Evolutionary conservation across 64 coral and sea anemone genomes (phyloP), one percentile per base, ranked within the genome.

Genomic region (Actinia equina): DNA sequence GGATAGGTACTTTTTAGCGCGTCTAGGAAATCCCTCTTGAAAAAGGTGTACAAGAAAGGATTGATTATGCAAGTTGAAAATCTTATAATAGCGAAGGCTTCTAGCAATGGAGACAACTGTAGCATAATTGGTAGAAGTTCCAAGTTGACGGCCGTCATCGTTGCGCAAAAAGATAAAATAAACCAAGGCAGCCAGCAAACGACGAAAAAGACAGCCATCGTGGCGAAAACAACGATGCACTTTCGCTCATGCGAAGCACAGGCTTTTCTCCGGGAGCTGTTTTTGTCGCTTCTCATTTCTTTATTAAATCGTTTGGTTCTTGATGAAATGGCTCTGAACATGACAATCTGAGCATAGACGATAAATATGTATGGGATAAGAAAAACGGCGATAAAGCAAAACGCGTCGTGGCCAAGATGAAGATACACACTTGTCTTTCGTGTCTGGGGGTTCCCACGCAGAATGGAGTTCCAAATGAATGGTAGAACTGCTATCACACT

Each of bases 111-210:
- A n/a, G 12, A 26, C 26, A 74, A 41, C 3, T 13, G 54, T 2
- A 85, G 12, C 59, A 57, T 59, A 16, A 54, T 37, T 2, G 83
- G 26, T 18, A 23, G 1, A 3, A 87, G 69, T 14, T 74, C 12
- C 4, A 14, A 3, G 23, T 74, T 37, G 11, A 74, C 4, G 3
- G n/a, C 69, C 2, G 69, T 74, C 69, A 74, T 74, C 11, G 69
- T 74, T 7, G 25, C 69, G 15, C 69, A 52, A 20, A 44, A 83
- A 2, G 86, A 44, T 0, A 92, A 43, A 74, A 74, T 74, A 83
- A 92, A 92, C 90, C 90, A 92, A 20, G 90, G 90, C 13, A 92
- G 43, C 90, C 90, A 92, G 46, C 90, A 92, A 14, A 86, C 49
- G 9, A 83, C 27, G 30, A 82, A 92, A 20, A 92, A 51, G 14